Evolutionary conservation across 2,888 invertebrate genomes (phyloP).

Genomic region (Hermodice carunculata): DNA sequence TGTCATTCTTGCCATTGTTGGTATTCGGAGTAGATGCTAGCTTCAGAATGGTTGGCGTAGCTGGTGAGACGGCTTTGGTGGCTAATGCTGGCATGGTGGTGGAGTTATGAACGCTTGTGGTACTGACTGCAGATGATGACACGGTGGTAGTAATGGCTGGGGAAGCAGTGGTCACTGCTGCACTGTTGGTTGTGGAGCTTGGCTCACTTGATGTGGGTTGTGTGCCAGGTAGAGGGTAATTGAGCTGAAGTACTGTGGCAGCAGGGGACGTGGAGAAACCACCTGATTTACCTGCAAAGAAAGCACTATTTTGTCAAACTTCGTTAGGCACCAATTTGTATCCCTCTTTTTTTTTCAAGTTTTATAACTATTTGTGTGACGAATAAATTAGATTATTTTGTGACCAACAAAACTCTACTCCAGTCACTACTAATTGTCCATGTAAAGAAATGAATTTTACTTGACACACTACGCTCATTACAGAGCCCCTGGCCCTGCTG

Average conservation of each 20-base stretch:
- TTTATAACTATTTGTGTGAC: no score
- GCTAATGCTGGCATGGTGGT: background rate
- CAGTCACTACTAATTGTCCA: no score
- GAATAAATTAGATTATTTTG: no score
- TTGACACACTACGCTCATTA: no score
- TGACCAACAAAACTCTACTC: no score
- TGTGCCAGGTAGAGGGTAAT: slow-evolving; percentile 55
- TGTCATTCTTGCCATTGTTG: background rate
- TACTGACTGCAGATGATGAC: background rate
- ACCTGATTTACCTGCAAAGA: no score
- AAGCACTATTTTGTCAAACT: background rate
- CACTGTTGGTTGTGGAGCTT: no score
- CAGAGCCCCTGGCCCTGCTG: no score
- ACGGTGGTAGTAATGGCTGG: background rate
- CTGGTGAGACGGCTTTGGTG: background rate
- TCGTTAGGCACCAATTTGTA: background rate
- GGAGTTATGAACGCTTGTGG: background rate
- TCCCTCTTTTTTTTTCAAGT: no score
- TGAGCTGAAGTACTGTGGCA: slow-evolving; percentile 64
- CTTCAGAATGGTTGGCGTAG: background rate
- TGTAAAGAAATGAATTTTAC: no score
- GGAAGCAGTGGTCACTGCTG: no score
- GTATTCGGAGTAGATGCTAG: background rate
- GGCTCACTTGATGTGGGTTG: no score
- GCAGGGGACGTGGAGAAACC: slow-evolving; percentile 65